These are phyloP conservation scores for Anas platyrhynchos DNA, from an alignment of 2,113 vertebrate species.

Conservation along the genomic window DNA sequence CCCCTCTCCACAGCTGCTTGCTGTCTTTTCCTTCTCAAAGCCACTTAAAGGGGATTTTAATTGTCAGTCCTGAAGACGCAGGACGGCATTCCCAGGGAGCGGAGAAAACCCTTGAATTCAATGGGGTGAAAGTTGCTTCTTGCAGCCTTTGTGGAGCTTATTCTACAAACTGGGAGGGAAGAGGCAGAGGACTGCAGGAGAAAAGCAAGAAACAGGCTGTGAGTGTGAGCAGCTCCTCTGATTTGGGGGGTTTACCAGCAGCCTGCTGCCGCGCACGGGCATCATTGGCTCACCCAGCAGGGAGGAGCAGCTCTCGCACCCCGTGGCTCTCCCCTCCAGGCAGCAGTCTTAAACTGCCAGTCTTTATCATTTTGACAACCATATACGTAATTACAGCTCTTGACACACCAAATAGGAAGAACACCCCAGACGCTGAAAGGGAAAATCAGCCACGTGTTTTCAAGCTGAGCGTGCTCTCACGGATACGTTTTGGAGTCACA, in stretches of 20 bases:
- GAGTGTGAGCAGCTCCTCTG: too few species aligned
- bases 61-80: background rate
- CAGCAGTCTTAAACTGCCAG: background rate
- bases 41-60: too few species aligned
- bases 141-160: background rate
- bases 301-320: background rate
- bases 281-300: too few species aligned
- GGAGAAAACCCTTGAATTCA: background rate
- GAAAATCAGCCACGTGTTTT: accelerated
- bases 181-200: background rate
- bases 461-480: background rate
- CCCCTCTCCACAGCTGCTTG: too few species aligned
- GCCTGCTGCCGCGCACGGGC: background rate
- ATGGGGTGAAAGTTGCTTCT: background rate
- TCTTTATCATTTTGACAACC: background rate
- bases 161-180: background rate
- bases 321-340: background rate
- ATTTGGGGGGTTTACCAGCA: background rate
- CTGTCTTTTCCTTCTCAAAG: background rate
- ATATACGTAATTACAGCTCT: constrained; percentile 6
- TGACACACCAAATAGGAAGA: background rate
- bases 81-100: background rate
- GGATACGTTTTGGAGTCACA: background rate
- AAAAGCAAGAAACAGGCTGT: too few species aligned
- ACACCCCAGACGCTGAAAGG: background rate